A percentile compares a stretch with the other conserved stretches of the same genome.
Evolutionary conservation across 2,888 invertebrate genomes (phyloP).

Genomic region (Salticus scenicus): DNA sequence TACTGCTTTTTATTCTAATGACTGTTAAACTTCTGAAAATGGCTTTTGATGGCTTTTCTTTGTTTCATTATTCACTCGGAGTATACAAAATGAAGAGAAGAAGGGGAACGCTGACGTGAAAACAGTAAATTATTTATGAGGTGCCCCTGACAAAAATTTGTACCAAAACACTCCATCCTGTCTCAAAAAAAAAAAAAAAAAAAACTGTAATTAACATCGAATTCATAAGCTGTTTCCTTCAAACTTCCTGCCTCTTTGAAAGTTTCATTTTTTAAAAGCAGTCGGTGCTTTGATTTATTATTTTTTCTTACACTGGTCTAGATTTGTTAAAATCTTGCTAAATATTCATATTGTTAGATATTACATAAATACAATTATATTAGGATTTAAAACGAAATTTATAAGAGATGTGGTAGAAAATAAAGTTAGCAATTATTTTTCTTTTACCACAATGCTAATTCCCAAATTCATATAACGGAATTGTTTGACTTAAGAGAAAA

Average conservation of each 20-base stretch:
- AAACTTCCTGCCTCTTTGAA: background rate
- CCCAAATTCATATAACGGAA: no score
- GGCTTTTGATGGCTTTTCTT: slow-evolving; percentile 24
- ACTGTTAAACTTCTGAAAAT: slow-evolving; percentile 28
- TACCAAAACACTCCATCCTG: no score
- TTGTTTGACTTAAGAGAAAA: no score
- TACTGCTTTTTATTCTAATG: slow-evolving; percentile 31
- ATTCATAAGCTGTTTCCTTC: background rate
- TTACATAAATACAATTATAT: no score
- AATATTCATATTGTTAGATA: no score
- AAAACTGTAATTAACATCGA: slow-evolving; percentile 1
- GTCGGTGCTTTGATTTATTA: background rate
- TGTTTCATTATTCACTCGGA: slow-evolving; percentile 28
- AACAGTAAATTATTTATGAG: slow-evolving; percentile 11
- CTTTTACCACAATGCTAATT: no score
- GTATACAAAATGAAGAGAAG: background rate
- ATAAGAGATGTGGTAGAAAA: no score
- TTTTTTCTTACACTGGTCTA: no score
- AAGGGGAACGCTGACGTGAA: background rate
- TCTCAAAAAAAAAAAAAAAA: no score
- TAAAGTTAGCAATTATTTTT: no score
- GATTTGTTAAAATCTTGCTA: no score
- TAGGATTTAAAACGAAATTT: no score
- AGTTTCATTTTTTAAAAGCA: background rate
- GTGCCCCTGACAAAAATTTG: background rate